Evolutionary conservation across 2,797 vertebrate species (phyloP), one percentile per base, ranked within the genome.

Genomic region (Synaphobranchus kaupii): DNA sequence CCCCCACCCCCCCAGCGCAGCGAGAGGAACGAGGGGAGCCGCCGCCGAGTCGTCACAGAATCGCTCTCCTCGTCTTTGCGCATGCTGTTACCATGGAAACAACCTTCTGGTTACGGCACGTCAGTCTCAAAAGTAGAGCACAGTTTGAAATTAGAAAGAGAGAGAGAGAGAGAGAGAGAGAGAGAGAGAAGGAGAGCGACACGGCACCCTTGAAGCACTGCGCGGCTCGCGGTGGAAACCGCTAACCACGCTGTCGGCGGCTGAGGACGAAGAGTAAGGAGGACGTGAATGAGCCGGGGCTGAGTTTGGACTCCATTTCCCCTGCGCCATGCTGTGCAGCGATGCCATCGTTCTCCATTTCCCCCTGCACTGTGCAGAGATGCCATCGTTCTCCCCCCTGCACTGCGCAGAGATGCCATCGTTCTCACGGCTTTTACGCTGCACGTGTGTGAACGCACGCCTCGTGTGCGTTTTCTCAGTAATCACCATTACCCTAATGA

Each of bases 41-140:
- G 92, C 92, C 83, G 58, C 58, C 86, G 90, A 94, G 91, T 94
- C 93, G 94, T 95, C 94, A 95, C 94, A 93, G 93, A 94, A 93
- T 92, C 92, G 89, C 91, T 88, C 91, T 89, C 39, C 92, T 94
- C 88, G 88, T 92, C 94, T 94, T 94, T 90, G 87, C 87, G 50
- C 93, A 88, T 88, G 87, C 88, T 89, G 94, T 96, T 95, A 93
- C 95, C 92, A 76, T 95, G 95, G 96, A 88, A 96, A 96, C 95
- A 95, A 91, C 92, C 93, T 94, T 94, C 93, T 93, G 93, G 93
- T 89, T 95, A 95, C 94, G 94, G 91, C 88, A 92, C 90, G 90
- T 91, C 93, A 87, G 91, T 93, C 89, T 93, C 89, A 93, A 92
- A 93, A 94, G 93, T 91, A 88, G 92, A 94, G 90, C 93, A 94